phyloP scores from a whole-genome alignment of 2,797 vertebrate genomes.

The Anolis apletophallus region DNA sequence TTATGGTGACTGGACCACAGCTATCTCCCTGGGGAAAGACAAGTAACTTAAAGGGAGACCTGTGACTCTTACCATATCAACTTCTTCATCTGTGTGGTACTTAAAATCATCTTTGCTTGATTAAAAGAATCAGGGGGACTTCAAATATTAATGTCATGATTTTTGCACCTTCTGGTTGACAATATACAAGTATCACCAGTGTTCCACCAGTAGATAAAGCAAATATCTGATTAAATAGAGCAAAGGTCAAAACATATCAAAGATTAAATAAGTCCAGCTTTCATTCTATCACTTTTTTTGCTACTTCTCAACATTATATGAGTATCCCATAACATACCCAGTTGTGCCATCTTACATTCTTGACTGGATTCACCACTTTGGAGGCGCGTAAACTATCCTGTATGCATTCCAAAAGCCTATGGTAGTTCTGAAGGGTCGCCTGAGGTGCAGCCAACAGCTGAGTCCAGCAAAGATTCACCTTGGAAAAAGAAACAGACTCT shows the following conservation, averaged over 20 bases:
- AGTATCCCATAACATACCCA: conserved; percentile 19
- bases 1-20: too few species aligned
- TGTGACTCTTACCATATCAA: too few species aligned
- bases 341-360: background rate
- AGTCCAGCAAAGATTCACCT: background rate
- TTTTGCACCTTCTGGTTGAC: too few species aligned
- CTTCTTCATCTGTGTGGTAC: too few species aligned
- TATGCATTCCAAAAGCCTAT: background rate
- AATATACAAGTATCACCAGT: too few species aligned
- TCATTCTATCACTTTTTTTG: background rate
- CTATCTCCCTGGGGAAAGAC: background rate
- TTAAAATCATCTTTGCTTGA: too few species aligned
- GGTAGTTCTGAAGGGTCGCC: background rate
- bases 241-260: background rate
- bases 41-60: background rate
- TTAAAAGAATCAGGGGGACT: too few species aligned
- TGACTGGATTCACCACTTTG: background rate
- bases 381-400: background rate
- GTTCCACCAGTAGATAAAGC: background rate
- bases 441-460: background rate
- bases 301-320: background rate
- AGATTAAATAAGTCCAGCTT: background rate
- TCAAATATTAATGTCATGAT: too few species aligned
- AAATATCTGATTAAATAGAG: background rate
- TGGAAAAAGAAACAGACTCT: background rate